Evolutionary conservation across 2,888 invertebrate species (phyloP).

Genomic region (Apodemia zela): DNA sequence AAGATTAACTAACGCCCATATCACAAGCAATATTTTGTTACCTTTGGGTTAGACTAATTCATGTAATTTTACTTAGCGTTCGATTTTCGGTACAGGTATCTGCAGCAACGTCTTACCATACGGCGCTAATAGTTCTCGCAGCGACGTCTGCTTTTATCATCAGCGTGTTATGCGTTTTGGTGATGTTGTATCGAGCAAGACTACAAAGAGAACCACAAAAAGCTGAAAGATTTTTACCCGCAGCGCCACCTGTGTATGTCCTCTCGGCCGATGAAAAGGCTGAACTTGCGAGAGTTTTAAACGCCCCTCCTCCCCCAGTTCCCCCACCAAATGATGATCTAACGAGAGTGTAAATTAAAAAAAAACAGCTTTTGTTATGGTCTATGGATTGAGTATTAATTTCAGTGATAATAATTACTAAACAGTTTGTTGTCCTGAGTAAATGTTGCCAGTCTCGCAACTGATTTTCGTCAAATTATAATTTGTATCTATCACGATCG

Average conservation of each 20-base stretch:
- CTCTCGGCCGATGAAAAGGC: conserved; percentile 84
- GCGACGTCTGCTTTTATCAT: conserved; percentile 90
- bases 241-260: conserved; percentile 84
- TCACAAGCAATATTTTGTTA: conserved; percentile 1
- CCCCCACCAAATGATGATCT: conserved; percentile 42
- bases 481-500: background rate
- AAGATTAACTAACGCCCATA: too few species aligned
- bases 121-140: conserved; percentile 87
- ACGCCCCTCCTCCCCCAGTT: conserved; percentile 56
- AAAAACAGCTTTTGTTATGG: background rate
- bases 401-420: conserved; percentile 17
- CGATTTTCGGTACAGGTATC: conserved; percentile 60
- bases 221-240: conserved; percentile 81
- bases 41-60: background rate
- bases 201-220: conserved; percentile 75
- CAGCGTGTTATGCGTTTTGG: conserved; percentile 86
- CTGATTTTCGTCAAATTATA: background rate
- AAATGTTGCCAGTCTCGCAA: background rate
- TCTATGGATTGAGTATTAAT: conserved; percentile 4
- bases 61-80: too few species aligned
- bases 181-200: conserved; percentile 85
- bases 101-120: conserved; percentile 86
- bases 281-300: conserved; percentile 66
- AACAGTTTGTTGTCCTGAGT: background rate
- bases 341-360: conserved; percentile 42